Evolutionary conservation across 2,888 invertebrate species (phyloP), one percentile per base, ranked within the genome.

Genomic region (Acleris emargana): DNA sequence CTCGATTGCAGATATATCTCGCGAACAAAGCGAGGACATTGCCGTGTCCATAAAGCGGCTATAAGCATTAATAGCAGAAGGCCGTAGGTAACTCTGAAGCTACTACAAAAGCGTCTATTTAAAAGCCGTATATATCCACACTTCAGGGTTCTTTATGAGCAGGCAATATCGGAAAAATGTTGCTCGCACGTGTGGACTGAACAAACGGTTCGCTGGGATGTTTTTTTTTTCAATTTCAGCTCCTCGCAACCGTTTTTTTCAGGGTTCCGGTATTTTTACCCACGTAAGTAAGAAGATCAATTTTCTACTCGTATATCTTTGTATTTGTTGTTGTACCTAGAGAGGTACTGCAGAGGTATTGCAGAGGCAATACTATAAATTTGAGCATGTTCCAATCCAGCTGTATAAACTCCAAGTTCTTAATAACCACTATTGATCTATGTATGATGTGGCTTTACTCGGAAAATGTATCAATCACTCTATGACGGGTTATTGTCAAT

Each of bases 141-240:
- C 76, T 75, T 72, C 70, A 68, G 63, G 74, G 69, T 73, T 77
- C 71, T 88, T 89, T 87, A 86, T 81, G 86, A 85, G 72, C 79
- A 66, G 76, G 71, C 81, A 75, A 77, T 89, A 88, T 89, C 81
- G 85, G 88, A 86, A 89, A 89, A 88, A 84, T 86, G 84, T 86
- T 86, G 72, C 77, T 59, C 72, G 77, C 88, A 88, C 84, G 82
- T 88, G 88, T 69, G 67, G 79, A 72, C 66, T 60, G 60, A 62
- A 66, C 66, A 61, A 66, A 66, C 77, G 73, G 79, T 79, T 81
- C 77, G 75, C 75, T 69, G 70, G 74, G 70, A 72, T 67, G 70
- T n/a, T n/a, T n/a, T n/a, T 60, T 75, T 74, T 78, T 76, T 74
- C 73, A 79, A 77, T 73, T 73, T 67, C 63, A 57, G 51, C 64